These are phyloP conservation scores for Darevskia mixta DNA, from an alignment of 2,797 vertebrate genomes.

Conservation along the genomic window DNA sequence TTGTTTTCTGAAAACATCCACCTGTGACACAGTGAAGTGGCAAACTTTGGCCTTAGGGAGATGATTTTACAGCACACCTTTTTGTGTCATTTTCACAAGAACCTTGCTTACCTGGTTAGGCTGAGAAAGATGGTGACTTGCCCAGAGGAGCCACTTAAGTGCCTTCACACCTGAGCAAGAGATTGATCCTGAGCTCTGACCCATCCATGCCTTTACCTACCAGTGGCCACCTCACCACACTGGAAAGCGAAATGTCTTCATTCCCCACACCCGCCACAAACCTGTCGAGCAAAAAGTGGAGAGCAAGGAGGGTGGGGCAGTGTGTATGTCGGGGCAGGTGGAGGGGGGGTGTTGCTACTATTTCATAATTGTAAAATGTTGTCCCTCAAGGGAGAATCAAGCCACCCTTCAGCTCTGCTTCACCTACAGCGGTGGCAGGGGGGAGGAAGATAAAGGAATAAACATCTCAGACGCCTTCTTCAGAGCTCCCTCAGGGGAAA, in stretches of 20 bases:
- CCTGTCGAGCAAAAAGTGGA: not conserved
- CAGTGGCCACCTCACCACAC: too few species aligned
- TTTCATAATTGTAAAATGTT: slow-evolving; percentile 79
- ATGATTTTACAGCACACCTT: not conserved
- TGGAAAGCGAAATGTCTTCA: not conserved
- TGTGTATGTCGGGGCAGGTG: too few species aligned
- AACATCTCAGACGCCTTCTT: slow-evolving; percentile 72
- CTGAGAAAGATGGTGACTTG: too few species aligned
- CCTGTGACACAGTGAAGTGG: not conserved
- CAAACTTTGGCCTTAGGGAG: not conserved
- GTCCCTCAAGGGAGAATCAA: slow-evolving; percentile 76
- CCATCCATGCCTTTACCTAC: too few species aligned
- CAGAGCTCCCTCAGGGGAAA: slow-evolving; percentile 72
- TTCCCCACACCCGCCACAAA: accelerated
- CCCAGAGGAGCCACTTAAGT: not conserved
- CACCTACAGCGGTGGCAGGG: slow-evolving; percentile 58
- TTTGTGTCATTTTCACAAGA: not conserved
- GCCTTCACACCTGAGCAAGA: not conserved
- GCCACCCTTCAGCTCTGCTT: slow-evolving; percentile 71
- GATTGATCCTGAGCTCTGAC: too few species aligned
- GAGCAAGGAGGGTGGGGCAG: slow-evolving; percentile 48
- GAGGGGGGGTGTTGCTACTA: slow-evolving; percentile 44
- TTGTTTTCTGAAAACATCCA: not conserved
- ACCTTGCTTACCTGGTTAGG: not conserved
- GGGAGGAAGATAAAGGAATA: slow-evolving; percentile 3